These are phyloP conservation scores for Cyprinodon brontotheroides DNA, from an alignment of 2,113 vertebrate genomes.

Conservation along the genomic window DNA sequence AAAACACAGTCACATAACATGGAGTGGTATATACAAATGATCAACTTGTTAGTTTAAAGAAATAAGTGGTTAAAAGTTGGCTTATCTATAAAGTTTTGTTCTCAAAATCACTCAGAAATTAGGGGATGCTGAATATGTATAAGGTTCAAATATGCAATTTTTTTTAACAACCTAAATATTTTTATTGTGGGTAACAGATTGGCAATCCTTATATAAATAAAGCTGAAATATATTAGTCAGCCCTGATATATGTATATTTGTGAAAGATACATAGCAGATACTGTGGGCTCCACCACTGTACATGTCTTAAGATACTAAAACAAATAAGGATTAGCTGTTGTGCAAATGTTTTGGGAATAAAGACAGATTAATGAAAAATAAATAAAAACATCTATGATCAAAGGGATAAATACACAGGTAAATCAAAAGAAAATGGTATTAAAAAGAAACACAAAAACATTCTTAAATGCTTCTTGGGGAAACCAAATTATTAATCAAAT, in stretches of 20 bases:
- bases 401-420: too few species aligned
- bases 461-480: neutral
- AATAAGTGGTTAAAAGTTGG: neutral
- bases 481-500: neutral
- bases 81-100: neutral
- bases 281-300: neutral
- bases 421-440: too few species aligned
- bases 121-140: neutral
- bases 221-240: neutral
- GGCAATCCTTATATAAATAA: neutral
- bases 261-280: conserved; percentile 4
- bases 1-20: neutral
- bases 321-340: too few species aligned
- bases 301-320: too few species aligned
- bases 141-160: too few species aligned
- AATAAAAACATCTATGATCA: too few species aligned
- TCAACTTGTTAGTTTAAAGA: too few species aligned
- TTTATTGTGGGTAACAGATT: too few species aligned
- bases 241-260: neutral
- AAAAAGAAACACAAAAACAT: neutral
- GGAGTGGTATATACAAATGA: too few species aligned
- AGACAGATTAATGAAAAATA: too few species aligned
- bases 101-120: neutral
- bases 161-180: too few species aligned
- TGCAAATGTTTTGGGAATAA: too few species aligned